Percentiles rank a stretch among this genome's conserved stretches.
phyloP scores from a whole-genome alignment of 2,113 vertebrate genomes.

The Zosterops japonicus region DNA sequence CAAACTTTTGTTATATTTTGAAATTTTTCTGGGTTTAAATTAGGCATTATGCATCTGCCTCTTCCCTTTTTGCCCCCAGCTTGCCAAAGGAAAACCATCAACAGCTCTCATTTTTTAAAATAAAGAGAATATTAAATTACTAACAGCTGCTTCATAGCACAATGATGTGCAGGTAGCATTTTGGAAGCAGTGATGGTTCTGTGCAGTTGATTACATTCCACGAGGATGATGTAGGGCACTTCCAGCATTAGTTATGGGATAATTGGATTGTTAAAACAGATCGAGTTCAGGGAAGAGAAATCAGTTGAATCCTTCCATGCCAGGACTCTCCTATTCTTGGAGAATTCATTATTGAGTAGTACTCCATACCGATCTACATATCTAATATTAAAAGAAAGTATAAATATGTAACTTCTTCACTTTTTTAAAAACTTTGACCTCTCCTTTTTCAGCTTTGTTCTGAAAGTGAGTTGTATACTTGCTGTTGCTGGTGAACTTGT shows the following conservation, averaged over 20 bases:
- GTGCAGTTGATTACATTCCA: neutral
- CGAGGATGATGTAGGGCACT: neutral
- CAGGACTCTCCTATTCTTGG: neutral
- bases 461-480: neutral
- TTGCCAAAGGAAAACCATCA: neutral
- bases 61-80: neutral
- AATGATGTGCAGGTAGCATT: neutral
- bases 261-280: neutral
- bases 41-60: neutral
- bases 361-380: neutral
- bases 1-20: neutral
- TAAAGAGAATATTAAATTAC: neutral
- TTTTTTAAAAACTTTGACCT: neutral
- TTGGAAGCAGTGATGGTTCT: neutral
- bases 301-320: neutral
- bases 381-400: neutral
- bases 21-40: neutral
- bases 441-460: neutral
- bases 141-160: constrained; percentile 19
- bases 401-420: neutral
- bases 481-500: neutral
- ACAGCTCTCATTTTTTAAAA: neutral
- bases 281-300: neutral
- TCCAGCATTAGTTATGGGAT: neutral
- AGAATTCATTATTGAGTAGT: neutral